Conservation (phyloP, 2,113 vertebrate species). For the Clarias batrachus region DNA sequence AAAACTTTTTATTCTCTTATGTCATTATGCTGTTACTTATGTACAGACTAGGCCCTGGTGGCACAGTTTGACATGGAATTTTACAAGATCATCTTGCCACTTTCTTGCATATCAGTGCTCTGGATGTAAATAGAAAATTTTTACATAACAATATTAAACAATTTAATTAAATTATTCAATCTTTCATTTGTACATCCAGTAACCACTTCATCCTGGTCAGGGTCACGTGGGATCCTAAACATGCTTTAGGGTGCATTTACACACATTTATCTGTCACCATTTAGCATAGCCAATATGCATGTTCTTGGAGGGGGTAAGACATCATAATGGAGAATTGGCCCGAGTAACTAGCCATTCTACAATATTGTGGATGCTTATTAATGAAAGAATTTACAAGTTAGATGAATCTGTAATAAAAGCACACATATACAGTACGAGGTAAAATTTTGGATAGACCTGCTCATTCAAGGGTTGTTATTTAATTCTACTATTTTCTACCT, state of each 20-base stretch:
- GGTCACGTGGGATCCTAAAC: background rate
- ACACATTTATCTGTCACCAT: background rate
- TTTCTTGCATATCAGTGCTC: slow-evolving; percentile 42
- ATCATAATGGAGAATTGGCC: background rate
- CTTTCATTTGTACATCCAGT: background rate
- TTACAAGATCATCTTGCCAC: slow-evolving; percentile 41
- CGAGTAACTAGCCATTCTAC: background rate
- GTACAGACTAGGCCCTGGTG: background rate
- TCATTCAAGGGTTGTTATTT: no score
- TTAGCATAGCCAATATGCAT: background rate
- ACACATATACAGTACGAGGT: background rate
- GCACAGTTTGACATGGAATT: slow-evolving; percentile 28
- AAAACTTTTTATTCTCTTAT: slow-evolving; percentile 50
- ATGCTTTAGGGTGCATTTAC: background rate
- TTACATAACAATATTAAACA: background rate
- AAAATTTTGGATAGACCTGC: no score
- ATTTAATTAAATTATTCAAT: background rate
- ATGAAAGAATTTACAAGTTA: slow-evolving; percentile 17
- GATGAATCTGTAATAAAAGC: background rate
- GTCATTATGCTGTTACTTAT: background rate
- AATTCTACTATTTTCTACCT: no score
- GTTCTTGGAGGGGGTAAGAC: background rate
- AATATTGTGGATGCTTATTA: background rate
- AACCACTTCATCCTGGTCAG: background rate
- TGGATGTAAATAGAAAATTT: background rate